Base-by-base conservation (phyloP, 2,888 invertebrate species). In the Rhagonycha lutea region DNA sequence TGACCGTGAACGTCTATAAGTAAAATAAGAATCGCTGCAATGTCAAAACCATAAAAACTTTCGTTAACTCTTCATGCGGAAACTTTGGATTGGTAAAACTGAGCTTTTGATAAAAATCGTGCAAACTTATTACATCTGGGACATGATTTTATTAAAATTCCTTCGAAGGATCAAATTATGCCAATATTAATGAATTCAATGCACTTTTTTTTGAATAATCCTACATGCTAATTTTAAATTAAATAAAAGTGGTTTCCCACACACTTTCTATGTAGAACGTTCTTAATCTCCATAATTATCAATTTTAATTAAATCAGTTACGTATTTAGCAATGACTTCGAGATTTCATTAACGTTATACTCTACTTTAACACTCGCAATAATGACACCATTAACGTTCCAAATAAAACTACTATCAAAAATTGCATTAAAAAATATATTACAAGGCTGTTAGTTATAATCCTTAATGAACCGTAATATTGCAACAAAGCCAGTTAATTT, bases 1-100 rank as follows among this genome's bases (percentile, higher is more conserved):
- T 73, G 73, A 69, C 73, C 73, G 69, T 73, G 73, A 69, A 73
- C 61, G 62, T 72, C 26, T 24, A 32, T 14, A 12, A 26, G 47
- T 18, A 24, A 72, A 68, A 61, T 68, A 68, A 26, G 32, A 68
- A 24, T 12, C 18, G 28, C 28, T 68, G 32, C 63, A 73, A 73
- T 60, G 24, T 32, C 63, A 69, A 69, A 73, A 29, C 28, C 9
- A 69, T 14, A 47, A 72, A 72, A 72, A 72, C 61, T 29, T 14
- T 14, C 47, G 26, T 11, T 24, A 47, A 14, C 73, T 69, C 69
- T 73, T 73, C 73, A 73, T 63, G 32, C 62, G 73, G 73, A 73
- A 73, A 68, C 14, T 63, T 18, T 28, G 61, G 29, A 18, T 68
- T 14, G n/a, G 14, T 47, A n/a, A 47, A 47, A n/a, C 7, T 47